These are phyloP conservation scores for Brachyalestes nurse DNA, from an alignment of 2,797 vertebrate genomes.

Conservation along the genomic window DNA sequence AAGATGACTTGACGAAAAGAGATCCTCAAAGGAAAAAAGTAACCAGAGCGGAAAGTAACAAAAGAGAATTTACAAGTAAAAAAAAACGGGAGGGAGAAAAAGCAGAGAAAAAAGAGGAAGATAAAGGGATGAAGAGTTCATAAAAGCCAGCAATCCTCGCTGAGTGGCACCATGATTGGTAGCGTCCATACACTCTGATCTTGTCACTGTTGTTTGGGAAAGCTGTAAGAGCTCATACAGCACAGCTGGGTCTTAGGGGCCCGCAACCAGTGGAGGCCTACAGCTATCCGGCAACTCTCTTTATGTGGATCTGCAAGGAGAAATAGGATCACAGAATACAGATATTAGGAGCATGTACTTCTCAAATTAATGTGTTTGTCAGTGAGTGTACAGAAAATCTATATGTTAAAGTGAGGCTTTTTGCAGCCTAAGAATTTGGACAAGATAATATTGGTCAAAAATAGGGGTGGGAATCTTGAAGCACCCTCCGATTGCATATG, in stretches of 20 bases:
- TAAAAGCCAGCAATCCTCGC: constrained; percentile 51
- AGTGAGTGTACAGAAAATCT: neutral
- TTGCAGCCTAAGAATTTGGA: no score
- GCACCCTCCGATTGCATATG: no score
- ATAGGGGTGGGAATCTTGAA: no score
- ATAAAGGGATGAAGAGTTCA: constrained; percentile 32
- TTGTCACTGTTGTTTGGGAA: constrained; percentile 70
- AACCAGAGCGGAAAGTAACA: neutral
- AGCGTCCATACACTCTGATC: constrained; percentile 64
- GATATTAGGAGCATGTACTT: neutral
- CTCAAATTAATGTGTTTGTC: neutral
- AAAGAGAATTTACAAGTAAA: neutral
- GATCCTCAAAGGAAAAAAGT: constrained; percentile 21
- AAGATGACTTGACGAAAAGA: neutral
- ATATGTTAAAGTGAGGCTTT: neutral
- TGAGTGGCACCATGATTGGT: constrained; percentile 59
- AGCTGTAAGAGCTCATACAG: constrained; percentile 66
- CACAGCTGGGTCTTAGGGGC: constrained; percentile 60
- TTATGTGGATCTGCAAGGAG: constrained; percentile 94
- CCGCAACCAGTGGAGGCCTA: constrained; percentile 56
- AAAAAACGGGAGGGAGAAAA: neutral
- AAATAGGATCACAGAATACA: constrained; percentile 57
- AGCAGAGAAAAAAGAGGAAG: constrained; percentile 2
- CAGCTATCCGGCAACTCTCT: constrained; percentile 88
- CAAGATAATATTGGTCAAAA: no score